These are phyloP conservation scores for Rhyacophila brunnea DNA, from an alignment of 1,140 invertebrate species.

Conservation along the genomic window DNA sequence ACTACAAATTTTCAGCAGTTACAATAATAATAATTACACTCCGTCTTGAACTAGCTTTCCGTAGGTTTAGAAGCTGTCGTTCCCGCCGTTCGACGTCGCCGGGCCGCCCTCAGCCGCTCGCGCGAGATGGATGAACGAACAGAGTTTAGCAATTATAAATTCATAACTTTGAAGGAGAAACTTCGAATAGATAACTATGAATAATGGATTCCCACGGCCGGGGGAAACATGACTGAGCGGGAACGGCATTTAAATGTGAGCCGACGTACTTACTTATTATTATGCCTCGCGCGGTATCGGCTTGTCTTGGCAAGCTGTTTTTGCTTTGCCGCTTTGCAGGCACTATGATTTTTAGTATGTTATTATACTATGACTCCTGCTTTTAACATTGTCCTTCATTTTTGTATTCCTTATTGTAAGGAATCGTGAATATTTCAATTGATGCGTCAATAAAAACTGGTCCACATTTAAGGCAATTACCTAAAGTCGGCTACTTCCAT, in stretches of 20 bases:
- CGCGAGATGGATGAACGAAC: conserved; percentile 35
- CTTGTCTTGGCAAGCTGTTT: not conserved
- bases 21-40: too few species aligned
- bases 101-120: conserved; percentile 14
- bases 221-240: conserved; percentile 33
- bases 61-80: too few species aligned
- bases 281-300: conserved; percentile 7
- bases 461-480: too few species aligned
- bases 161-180: conserved; percentile 38
- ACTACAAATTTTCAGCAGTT: too few species aligned
- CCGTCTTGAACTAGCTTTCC: too few species aligned
- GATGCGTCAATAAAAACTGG: too few species aligned
- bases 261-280: conserved; percentile 30
- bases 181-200: conserved; percentile 39
- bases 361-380: too few species aligned
- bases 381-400: too few species aligned
- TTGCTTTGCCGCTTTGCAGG: not conserved
- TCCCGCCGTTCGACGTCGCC: too few species aligned
- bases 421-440: too few species aligned
- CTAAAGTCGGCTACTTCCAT: too few species aligned
- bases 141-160: conserved; percentile 38
- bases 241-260: conserved; percentile 34
- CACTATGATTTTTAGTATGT: not conserved
- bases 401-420: too few species aligned
- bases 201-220: conserved; percentile 36